Base-by-base conservation (phyloP, 2,113 vertebrate genomes). In the Bolborhynchus lineola region DNA sequence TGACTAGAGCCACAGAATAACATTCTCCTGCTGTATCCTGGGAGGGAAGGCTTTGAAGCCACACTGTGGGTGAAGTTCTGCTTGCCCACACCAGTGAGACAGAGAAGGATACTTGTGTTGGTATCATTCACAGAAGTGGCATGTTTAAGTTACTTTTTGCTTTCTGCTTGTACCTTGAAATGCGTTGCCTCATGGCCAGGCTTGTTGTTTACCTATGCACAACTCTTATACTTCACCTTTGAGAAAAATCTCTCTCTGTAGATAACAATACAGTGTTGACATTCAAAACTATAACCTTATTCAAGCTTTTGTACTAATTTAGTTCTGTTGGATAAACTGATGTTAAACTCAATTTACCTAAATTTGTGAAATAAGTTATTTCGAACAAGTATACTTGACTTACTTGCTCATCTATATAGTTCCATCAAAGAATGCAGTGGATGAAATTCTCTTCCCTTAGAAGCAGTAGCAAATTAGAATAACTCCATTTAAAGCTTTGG, bases 401-500 rank as follows among this genome's bases (percentile, higher is more conserved):
- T 86, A 53, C 39, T 88, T 26, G 12, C 75, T 90, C 46, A 59
- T 39, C 65, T 65, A 12, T 31, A 28, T 3, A 18, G 62, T 60
- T 84, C 33, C 21, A 13, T 3, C 78, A 55, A 62, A 82, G 47
- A 78, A 65, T 19, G 28, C 13, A 20, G 47, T 47, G 86, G 62
- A 79, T 91, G 52, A 90, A 87, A 76, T 91, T 71, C 21, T 71
- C 17, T 39, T 92, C 89, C 75, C 69, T 9, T 9, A 35, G 72
- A 78, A 60, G 70, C 64, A 60, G 46, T 9, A 71, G 46, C 28
- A 89, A 93, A 78, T 87, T 79, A 91, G 23, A 95, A 57, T 87
- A 92, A 72, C 57, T 93, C 67, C 10, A 15, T 87, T 84, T 91
- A 91, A 95, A 82, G 39, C 74, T 91, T 65, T 85, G 81, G 78